A percentile compares a stretch with the other conserved stretches of the same genome.
These are phyloP conservation scores for Arenicola marina DNA, from an alignment of 2,888 invertebrate species.

Conservation along the genomic window DNA sequence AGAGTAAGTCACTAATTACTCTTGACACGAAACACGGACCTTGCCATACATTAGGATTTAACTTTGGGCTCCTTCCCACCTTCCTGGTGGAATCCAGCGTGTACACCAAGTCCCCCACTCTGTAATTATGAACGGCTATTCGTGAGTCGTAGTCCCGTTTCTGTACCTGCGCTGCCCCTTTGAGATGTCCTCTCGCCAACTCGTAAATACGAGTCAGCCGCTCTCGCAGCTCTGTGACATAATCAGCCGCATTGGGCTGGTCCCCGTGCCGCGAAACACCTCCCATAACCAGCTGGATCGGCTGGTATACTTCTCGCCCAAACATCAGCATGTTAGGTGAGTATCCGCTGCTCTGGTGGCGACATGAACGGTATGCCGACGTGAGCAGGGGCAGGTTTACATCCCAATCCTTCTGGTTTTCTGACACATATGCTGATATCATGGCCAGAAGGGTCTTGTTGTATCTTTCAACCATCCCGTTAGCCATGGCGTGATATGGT, in stretches of 20 bases:
- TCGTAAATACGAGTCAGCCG: neutral
- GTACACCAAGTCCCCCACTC: neutral
- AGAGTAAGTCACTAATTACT: neutral
- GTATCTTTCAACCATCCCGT: too few species aligned
- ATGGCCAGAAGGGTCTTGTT: too few species aligned
- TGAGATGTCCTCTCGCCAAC: neutral
- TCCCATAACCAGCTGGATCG: neutral
- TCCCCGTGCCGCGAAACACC: neutral
- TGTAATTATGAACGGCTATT: neutral
- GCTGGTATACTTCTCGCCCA: neutral
- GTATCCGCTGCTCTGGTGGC: neutral
- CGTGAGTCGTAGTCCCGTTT: neutral
- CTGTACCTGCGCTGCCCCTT: neutral
- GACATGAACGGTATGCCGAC: neutral
- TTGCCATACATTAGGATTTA: neutral
- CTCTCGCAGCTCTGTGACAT: neutral
- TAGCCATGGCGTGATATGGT: neutral
- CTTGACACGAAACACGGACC: neutral
- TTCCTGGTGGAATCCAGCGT: neutral
- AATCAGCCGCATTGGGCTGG: neutral
- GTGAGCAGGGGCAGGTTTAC: neutral
- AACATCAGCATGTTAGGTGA: neutral
- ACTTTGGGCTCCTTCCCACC: neutral
- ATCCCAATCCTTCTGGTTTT: neutral
- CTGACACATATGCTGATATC: neutral